phyloP scores from a whole-genome alignment of 2,113 vertebrate genomes.

The Dunckerocampus dactyliophorus region DNA sequence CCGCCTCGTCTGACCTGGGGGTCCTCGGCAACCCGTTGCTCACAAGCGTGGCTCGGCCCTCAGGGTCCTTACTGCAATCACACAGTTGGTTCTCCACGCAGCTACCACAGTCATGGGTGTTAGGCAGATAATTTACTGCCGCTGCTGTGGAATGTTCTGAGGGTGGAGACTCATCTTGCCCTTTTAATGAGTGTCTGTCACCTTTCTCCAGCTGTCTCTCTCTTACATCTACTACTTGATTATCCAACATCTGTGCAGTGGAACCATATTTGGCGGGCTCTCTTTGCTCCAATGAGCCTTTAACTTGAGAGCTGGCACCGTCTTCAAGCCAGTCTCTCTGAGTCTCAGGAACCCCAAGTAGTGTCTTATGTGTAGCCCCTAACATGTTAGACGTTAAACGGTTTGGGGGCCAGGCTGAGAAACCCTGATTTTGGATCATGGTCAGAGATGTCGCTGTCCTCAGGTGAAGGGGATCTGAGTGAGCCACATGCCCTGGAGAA shows the following conservation, averaged over 20 bases:
- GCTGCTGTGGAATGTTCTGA: neutral
- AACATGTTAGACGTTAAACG: neutral
- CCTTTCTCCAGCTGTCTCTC: conserved; percentile 26
- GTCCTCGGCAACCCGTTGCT: conserved; percentile 47
- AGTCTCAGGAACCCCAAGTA: neutral
- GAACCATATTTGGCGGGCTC: neutral
- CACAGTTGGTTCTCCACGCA: conserved; percentile 21
- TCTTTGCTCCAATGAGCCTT: conserved; percentile 1
- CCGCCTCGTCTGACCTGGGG: conserved; percentile 77
- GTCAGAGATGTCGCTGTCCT: neutral
- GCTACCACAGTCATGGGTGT: conserved; percentile 6
- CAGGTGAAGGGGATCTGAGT: neutral
- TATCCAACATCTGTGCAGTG: neutral
- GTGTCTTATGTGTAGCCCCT: neutral
- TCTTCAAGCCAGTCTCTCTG: neutral
- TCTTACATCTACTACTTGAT: conserved; percentile 17
- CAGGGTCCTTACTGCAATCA: conserved; percentile 12
- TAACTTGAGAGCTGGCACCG: neutral
- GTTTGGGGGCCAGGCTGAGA: neutral
- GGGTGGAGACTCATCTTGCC: neutral
- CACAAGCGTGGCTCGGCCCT: neutral
- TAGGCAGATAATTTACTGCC: neutral
- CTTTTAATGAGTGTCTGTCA: neutral
- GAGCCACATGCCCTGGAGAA: conserved; percentile 1
- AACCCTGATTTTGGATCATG: conserved; percentile 1